These are phyloP conservation scores for Carassius carassius DNA, from an alignment of 2,113 vertebrate species.

Conservation along the genomic window DNA sequence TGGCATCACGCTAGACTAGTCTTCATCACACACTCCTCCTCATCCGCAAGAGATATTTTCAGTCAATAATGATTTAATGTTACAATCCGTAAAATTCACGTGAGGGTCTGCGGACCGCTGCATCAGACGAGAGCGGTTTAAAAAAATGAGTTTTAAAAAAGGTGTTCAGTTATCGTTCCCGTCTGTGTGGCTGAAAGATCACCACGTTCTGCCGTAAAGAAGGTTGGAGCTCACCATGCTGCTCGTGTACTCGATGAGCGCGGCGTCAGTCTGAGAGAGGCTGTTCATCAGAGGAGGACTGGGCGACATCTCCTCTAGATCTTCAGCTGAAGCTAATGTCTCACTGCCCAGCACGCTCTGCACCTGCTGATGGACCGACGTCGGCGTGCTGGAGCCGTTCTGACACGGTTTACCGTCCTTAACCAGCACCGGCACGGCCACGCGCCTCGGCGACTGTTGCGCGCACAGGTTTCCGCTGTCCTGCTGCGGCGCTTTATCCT, in stretches of 20 bases:
- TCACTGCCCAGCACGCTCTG: conserved; percentile 58
- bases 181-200: conserved; percentile 48
- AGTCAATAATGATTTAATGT: conserved; percentile 23
- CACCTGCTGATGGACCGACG: conserved; percentile 59
- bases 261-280: conserved; percentile 80
- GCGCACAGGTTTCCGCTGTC: conserved; percentile 61
- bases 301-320: conserved; percentile 82
- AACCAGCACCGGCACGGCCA: conserved; percentile 78
- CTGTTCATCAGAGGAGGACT: conserved; percentile 81
- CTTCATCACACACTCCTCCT: neutral
- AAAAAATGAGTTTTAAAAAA: conserved; percentile 12
- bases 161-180: neutral
- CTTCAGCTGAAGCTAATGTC: conserved; percentile 72
- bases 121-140: conserved; percentile 1
- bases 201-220: conserved; percentile 94
- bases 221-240: conserved; percentile 83
- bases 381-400: conserved; percentile 69
- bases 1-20: conserved; percentile 19
- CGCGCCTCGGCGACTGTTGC: conserved; percentile 75
- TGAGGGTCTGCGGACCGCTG: neutral
- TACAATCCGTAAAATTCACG: conserved; percentile 1
- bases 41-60: neutral
- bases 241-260: conserved; percentile 82
- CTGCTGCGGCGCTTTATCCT: conserved; percentile 85
- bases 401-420: conserved; percentile 84